These are phyloP conservation scores for Rhizomys pruinosus DNA, from an alignment of 2,113 vertebrate genomes.

Conservation along the genomic window DNA sequence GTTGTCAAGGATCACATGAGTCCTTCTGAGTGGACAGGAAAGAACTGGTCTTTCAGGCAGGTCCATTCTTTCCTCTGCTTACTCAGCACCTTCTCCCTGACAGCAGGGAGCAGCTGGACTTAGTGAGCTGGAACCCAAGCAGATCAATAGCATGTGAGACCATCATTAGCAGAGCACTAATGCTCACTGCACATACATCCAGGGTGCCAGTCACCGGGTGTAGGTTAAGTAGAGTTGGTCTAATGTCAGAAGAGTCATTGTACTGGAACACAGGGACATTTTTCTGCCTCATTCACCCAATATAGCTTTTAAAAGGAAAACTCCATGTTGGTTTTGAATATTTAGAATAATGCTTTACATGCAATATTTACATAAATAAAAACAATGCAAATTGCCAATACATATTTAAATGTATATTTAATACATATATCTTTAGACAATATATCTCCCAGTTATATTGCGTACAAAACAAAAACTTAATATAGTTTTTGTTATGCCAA, in stretches of 20 bases:
- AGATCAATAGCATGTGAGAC: slow-evolving; percentile 44
- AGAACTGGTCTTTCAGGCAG: not conserved
- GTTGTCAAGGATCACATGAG: not conserved
- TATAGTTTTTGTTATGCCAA: not conserved
- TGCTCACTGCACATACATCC: not conserved
- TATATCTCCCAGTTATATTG: not conserved
- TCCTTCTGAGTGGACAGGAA: not conserved
- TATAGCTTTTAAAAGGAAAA: not conserved
- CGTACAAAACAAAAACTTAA: not conserved
- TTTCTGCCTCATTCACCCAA: not conserved
- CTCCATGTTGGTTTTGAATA: not conserved
- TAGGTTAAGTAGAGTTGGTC: slow-evolving; percentile 57
- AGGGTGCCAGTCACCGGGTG: not conserved
- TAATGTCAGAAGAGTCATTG: slow-evolving; percentile 16
- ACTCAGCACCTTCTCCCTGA: slow-evolving; percentile 48
- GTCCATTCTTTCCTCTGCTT: slow-evolving; percentile 40
- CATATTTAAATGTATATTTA: not conserved
- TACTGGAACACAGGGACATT: not conserved
- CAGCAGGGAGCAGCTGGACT: slow-evolving; percentile 70
- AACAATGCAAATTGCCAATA: not conserved
- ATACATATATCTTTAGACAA: not conserved
- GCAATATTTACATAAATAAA: slow-evolving; percentile 6
- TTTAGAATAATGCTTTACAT: not conserved
- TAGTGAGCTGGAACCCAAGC: slow-evolving; percentile 67
- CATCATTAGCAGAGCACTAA: not conserved